Base-by-base conservation (phyloP, 2,888 invertebrate genomes). In the Xestia c-nigrum region DNA sequence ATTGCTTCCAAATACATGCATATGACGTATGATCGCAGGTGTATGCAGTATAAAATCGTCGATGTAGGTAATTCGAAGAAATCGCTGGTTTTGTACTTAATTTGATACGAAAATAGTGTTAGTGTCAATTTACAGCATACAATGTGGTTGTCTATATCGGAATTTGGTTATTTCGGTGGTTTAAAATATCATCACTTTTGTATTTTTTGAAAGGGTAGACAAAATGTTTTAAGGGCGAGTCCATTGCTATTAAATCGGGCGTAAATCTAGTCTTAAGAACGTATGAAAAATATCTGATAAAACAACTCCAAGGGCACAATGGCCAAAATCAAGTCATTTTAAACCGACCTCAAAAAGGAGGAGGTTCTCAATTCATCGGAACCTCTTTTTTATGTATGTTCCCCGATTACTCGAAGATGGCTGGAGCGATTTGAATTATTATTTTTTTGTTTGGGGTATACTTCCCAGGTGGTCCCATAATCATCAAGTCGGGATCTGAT, bases 31-130 rank as follows among this genome's bases (percentile, higher is more conserved):
- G 19, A 7, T 0, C 73, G n/a, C 68, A 74, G 68, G 64, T 83
- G 83, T 70, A 67, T 46, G 59, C 68, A 59, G 9, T 57, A 70
- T 24, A 55, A 85, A 59, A 77, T 63, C 50, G 69, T 47, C 72
- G 66, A 72, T 83, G 78, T 52, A 70, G 59, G 69, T 72, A 52
- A 77, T 83, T 83, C 69, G 50, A 66, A 47, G 61, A 57, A 83
- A 85, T 64, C 21, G 46, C 50, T 40, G 72, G 38, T 57, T 77
- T 65, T 52, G 61, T 52, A 24, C 5, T 61, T 47, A 68, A 83
- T 69, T 74, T 59, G 59, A 82, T 46, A 76, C 55, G 14, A 70
- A 43, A 24, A 66, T 64, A 38, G 46, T 68, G 55, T 64, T n/a
- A 59, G 72, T 74, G 52, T 86, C 84, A 12, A 40, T 24, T 83